Evolutionary conservation across 2,797 vertebrate species (phyloP), one percentile per base, ranked within the genome.

Genomic region (Nannoperca obscura): DNA sequence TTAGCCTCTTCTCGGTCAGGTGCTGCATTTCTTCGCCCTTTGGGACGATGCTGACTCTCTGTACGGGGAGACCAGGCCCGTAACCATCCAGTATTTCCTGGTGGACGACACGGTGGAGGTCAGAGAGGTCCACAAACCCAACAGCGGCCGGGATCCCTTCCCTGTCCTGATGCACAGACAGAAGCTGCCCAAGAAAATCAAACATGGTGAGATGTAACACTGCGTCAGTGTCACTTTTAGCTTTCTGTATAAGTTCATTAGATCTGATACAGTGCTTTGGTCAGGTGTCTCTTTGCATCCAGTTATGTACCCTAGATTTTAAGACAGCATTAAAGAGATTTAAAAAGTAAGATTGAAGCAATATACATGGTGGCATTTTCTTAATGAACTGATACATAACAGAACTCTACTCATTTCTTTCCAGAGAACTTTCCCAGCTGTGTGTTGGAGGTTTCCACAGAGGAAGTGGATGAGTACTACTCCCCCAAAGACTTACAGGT

Each of bases 101-200:
- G 95, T 94, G 80, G 97, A 99, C 40, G 94, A 96, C 83, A 97
- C 97, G 0, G 95, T 99, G 89, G 97, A 99, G 89, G 94, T 99
- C 88, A 93, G 95, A 14, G 97, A 97, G 81, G 90, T 96, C 42
- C 95, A 96, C 3, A 78, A 95, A 73, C 87, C 81, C 68, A 99
- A 98, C 68, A 94, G 96, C 4, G 97, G 98, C 1, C 92, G 96
- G 36, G 95, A 97, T 46, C 95, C 95, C 0, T 97, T 97, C 83
- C 97, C 97, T 0, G 74, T 97, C 3, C 77, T 99, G 76, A 92
- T 99, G 89, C 95, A 90, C 61, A 94, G 97, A 62, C 96, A 96
- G 71, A 96, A 63, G 61, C 69, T 99, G 65, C 96, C 96, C 47
- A 99, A 98, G 92, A 80, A 66, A 60, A 71, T 93, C 53, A 95